Base-by-base conservation (phyloP, 2,797 vertebrate species). In the Propithecus deckenii region DNA sequence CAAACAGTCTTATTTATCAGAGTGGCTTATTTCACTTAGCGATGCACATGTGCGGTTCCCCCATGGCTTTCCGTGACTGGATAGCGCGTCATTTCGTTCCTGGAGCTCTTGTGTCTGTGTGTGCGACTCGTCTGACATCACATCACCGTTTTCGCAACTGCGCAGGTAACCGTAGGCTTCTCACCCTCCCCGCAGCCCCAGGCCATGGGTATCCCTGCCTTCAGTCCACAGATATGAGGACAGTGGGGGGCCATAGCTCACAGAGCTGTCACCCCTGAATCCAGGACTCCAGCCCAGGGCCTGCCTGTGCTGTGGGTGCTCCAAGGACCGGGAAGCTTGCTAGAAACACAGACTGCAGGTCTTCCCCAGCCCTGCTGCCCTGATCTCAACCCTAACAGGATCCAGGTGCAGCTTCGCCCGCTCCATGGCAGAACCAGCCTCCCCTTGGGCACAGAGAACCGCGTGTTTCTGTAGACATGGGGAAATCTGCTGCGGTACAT, bases 371-470 rank as follows among this genome's bases (percentile, higher is more conserved):
- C n/a, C 52, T 4, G 0, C 61, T 0, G 1, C n/a, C 0, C 22
- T 1, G 0, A 2, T 30, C 30, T 59, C 8, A 22, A 8, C 1
- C 50, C 9, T 22, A n/a, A 7, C 32, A 25, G 43, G 52, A 9
- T 1, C 9, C 0, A 0, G 9, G 8, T 0, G n/a, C 2, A 2
- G n/a, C 43, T 28, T 8, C 6, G 11, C 30, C 5, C 0, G 7
- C 18, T 7, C 15, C 3, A 0, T 0, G 3, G 22, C 4, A 23
- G 30, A 9, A 2, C 7, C 12, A 0, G 23, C 20, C 13, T 18
- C n/a, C 9, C 32, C 4, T 0, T 1, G 17, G 28, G 20, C 28
- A 7, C 41, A 11, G 4, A 4, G 20, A 17, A 0, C 13, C 0
- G 5, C 0, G 5, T 4, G 4, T 28, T 23, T 8, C 50, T 11